A percentile compares a stretch with the other conserved stretches of the same genome.
phyloP scores from a whole-genome alignment of 2,888 invertebrate genomes.

The Zootermopsis nevadensis region DNA sequence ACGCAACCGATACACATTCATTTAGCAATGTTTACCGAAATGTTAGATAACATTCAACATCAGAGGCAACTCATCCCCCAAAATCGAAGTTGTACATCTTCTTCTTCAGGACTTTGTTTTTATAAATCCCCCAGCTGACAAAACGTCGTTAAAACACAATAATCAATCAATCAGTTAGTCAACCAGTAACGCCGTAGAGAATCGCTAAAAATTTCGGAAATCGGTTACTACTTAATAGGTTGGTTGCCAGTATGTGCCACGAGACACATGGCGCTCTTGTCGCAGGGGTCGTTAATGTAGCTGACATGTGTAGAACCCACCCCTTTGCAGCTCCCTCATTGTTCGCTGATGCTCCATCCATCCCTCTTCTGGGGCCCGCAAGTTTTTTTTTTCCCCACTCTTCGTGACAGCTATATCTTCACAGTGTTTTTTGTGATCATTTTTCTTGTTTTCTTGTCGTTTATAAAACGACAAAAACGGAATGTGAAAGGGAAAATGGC shows the following conservation, averaged over 20 bases:
- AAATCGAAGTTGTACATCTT: too few relatives aligned
- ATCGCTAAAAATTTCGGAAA: too few relatives aligned
- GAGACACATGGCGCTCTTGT: conserved; percentile 13
- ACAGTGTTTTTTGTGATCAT: conserved; percentile 37
- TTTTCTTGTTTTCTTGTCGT: conserved; percentile 42
- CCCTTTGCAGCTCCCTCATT: not conserved
- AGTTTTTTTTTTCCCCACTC: not conserved
- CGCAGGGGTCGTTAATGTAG: not conserved
- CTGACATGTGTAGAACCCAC: conserved; percentile 2
- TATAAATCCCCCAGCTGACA: too few relatives aligned
- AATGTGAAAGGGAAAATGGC: not conserved
- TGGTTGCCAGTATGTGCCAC: not conserved
- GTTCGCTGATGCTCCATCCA: not conserved
- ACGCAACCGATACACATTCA: too few relatives aligned
- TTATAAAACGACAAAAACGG: conserved; percentile 38
- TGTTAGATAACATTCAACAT: too few relatives aligned
- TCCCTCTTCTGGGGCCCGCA: not conserved
- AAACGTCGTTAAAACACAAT: too few relatives aligned
- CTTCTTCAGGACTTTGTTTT: too few relatives aligned
- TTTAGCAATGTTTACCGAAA: too few relatives aligned
- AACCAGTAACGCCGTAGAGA: too few relatives aligned
- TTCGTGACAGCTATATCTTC: conserved; percentile 43
- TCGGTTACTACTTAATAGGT: too few relatives aligned
- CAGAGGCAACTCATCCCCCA: too few relatives aligned
- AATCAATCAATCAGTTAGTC: too few relatives aligned